A percentile compares a stretch with the other conserved stretches of the same genome.
Conservation (phyloP, 1,140 invertebrate genomes). For the Ips nitidus region DNA sequence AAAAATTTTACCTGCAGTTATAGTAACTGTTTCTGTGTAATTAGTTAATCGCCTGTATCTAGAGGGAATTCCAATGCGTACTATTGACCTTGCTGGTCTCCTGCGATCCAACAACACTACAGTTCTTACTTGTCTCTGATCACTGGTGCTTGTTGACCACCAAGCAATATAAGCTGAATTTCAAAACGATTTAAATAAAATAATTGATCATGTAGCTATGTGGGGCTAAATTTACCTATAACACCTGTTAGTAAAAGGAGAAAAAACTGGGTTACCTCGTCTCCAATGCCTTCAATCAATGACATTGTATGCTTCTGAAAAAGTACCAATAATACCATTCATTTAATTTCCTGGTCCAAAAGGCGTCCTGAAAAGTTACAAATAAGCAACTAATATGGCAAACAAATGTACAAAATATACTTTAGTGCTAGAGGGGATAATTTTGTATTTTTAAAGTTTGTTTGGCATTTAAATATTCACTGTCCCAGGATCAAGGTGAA, state of each 20-base stretch:
- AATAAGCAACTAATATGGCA: no score
- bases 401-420: no score
- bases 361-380: no score
- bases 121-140: constrained; percentile 44
- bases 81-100: constrained; percentile 27
- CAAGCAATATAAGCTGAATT: constrained; percentile 42
- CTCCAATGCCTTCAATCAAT: constrained; percentile 76
- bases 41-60: constrained; percentile 40
- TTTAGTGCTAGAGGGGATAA: no score
- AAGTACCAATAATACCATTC: no score
- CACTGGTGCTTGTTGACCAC: constrained; percentile 47
- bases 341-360: no score
- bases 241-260: constrained; percentile 62
- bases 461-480: no score
- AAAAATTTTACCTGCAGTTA: constrained; percentile 41
- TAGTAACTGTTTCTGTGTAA: constrained; percentile 46
- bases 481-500: no score
- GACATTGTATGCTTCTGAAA: constrained; percentile 55
- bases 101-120: constrained; percentile 46
- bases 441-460: no score
- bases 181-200: no score
- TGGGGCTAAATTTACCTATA: constrained; percentile 50
- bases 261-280: constrained; percentile 77
- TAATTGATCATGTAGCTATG: no score
- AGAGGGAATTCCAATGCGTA: constrained; percentile 26